Percentiles rank a stretch among this genome's conserved stretches.
Conservation (phyloP, 2,113 vertebrate species). For the Tachysurus fulvidraco region DNA sequence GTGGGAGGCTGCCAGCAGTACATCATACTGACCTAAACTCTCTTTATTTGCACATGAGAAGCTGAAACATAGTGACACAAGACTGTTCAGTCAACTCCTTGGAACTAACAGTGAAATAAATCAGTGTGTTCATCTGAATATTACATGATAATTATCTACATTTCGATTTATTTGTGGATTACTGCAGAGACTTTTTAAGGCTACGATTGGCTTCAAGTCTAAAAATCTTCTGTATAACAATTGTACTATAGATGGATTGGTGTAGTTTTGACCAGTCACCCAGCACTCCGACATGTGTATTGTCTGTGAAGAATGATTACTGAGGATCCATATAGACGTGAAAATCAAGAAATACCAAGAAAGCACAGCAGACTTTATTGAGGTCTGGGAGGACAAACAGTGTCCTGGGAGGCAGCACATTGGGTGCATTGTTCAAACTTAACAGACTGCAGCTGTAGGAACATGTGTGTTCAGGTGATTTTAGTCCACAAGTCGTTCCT, state of each 20-base stretch:
- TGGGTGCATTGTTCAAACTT: slow-evolving; percentile 20
- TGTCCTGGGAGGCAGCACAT: slow-evolving; percentile 14
- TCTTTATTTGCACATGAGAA: slow-evolving; percentile 40
- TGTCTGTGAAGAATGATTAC: not conserved
- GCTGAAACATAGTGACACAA: slow-evolving; percentile 33
- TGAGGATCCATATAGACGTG: not conserved
- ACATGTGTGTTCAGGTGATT: slow-evolving; percentile 38
- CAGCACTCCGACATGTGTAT: not conserved
- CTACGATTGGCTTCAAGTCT: not conserved
- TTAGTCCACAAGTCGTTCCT: not conserved
- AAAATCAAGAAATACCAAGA: not conserved
- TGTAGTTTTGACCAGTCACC: not conserved
- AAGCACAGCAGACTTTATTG: not conserved
- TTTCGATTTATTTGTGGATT: not conserved
- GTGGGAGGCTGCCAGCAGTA: slow-evolving; percentile 65
- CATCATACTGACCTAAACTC: slow-evolving; percentile 66
- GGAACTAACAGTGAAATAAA: not conserved
- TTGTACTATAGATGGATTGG: not conserved
- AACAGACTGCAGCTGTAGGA: slow-evolving; percentile 32
- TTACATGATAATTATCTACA: not conserved
- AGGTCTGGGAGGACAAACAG: not conserved
- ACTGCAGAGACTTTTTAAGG: not conserved
- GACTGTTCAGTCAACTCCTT: not conserved
- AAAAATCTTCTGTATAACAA: not conserved
- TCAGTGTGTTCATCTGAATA: not conserved